Evolutionary conservation across 2,797 vertebrate genomes (phyloP).

Genomic region (Falco novaeseelandiae): DNA sequence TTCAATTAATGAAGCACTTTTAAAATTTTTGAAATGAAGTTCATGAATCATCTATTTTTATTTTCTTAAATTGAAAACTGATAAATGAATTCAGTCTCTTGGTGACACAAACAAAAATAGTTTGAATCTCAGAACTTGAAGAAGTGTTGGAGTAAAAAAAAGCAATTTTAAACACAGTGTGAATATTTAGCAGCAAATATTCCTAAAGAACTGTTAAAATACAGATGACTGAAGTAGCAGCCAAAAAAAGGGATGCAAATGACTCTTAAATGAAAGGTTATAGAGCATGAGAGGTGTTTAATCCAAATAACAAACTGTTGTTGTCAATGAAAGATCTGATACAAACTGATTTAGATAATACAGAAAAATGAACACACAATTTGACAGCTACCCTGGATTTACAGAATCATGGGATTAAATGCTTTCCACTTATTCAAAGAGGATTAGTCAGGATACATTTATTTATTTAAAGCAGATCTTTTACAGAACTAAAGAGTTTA

Average conservation of each 20-base stretch:
- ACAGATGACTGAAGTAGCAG: slow-evolving; percentile 56
- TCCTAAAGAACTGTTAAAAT: slow-evolving; percentile 52
- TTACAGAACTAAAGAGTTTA: slow-evolving; percentile 76
- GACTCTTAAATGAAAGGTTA: slow-evolving; percentile 61
- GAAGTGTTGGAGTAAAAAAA: background rate
- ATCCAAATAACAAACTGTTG: slow-evolving; percentile 55
- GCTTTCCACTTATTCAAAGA: slow-evolving; percentile 77
- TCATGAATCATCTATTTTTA: slow-evolving; percentile 66
- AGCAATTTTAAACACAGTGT: background rate
- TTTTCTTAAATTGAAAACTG: slow-evolving; percentile 60
- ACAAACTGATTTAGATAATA: slow-evolving; percentile 71
- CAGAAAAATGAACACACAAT: slow-evolving; percentile 75
- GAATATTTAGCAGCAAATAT: slow-evolving; percentile 57
- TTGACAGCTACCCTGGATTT: slow-evolving; percentile 75
- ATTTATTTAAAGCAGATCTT: slow-evolving; percentile 77
- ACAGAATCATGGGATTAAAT: slow-evolving; percentile 76
- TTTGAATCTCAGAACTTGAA: slow-evolving; percentile 42
- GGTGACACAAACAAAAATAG: slow-evolving; percentile 59
- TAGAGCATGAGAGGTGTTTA: slow-evolving; percentile 44
- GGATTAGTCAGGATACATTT: slow-evolving; percentile 77
- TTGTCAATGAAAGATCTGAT: slow-evolving; percentile 68
- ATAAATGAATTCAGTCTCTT: slow-evolving; percentile 48
- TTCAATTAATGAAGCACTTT: slow-evolving; percentile 70
- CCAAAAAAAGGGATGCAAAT: slow-evolving; percentile 53
- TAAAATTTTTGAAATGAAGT: slow-evolving; percentile 59